Evolutionary conservation across 2,797 vertebrate species (phyloP), one percentile per base, ranked within the genome.

Genomic region (Pseudomugil gertrudae): DNA sequence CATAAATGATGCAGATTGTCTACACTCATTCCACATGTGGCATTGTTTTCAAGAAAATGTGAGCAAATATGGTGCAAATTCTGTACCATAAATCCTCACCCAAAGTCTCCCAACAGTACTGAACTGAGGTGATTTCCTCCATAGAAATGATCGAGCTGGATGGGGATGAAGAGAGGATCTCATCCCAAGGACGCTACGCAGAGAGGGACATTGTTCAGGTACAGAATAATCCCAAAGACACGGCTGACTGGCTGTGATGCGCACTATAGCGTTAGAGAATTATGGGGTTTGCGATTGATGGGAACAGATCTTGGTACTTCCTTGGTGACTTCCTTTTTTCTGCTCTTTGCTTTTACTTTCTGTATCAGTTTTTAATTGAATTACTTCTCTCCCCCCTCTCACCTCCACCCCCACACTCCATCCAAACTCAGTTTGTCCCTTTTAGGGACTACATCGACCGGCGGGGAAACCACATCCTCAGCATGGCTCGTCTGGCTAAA

Each of bases 171-270:
- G 94, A 98, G 70, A 93, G 98, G 80, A 95, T 99, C 78, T 99
- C 98, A 24, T 99, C 98, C 68, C 95, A 97, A 89, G 98, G 97
- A 89, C 94, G 95, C 54, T 96, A 93, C 58, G 98, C 98, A 0
- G 98, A 99, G 92, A 93, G 98, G 84, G 98, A 99, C 89, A 99
- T 99, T 74, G 98, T 99, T 56, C 98, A 99, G 98, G 98, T 99
- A 85, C 24, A 11, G 40, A 21, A 21, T 3, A 33, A 55, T 57
- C 29, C 48, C 24, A 15, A 5, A 24, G 36, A 66, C 58, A 5
- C 0, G 14, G 47, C 45, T 23, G 66, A 64, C 47, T 29, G 52
- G 52, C 59, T 58, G 61, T 30, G 58, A 27, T 66, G 47, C 26
- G 65, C 73, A 56, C 14, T 60, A 53, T 3, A 43, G 67, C 43